These are phyloP conservation scores for Alentia gelatinosa DNA, from an alignment of 2,888 invertebrate species.

Conservation along the genomic window DNA sequence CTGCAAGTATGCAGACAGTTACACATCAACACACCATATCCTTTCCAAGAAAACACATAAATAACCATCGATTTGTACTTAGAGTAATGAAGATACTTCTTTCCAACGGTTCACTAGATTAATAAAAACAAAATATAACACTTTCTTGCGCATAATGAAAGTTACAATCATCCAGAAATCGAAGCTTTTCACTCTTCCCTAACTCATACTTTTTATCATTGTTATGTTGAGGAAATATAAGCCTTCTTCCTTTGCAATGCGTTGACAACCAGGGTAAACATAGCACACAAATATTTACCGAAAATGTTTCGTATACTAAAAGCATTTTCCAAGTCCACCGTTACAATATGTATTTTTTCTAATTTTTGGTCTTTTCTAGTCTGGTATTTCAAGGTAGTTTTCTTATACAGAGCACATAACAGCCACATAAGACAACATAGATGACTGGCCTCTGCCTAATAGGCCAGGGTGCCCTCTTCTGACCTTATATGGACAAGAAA, in stretches of 20 bases:
- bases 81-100: too few relatives aligned
- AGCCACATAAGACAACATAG: conserved; percentile 3
- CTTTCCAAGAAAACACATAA: too few relatives aligned
- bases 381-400: neutral
- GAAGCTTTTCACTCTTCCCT: neutral
- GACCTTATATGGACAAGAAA: neutral
- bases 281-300: neutral
- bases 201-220: neutral
- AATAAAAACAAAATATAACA: neutral
- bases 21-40: neutral
- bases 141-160: neutral
- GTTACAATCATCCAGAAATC: neutral
- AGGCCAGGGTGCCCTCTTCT: neutral
- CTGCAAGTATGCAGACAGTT: neutral
- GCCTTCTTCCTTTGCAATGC: neutral
- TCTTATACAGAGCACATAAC: neutral
- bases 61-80: neutral
- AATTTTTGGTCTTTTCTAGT: neutral
- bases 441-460: neutral
- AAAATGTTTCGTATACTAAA: neutral
- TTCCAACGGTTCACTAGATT: too few relatives aligned
- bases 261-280: neutral
- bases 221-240: neutral
- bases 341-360: too few relatives aligned
- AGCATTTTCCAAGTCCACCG: neutral